Evolutionary conservation across 2,888 invertebrate genomes (phyloP), one percentile per base, ranked within the genome.

Genomic region (Diarsia rubi): DNA sequence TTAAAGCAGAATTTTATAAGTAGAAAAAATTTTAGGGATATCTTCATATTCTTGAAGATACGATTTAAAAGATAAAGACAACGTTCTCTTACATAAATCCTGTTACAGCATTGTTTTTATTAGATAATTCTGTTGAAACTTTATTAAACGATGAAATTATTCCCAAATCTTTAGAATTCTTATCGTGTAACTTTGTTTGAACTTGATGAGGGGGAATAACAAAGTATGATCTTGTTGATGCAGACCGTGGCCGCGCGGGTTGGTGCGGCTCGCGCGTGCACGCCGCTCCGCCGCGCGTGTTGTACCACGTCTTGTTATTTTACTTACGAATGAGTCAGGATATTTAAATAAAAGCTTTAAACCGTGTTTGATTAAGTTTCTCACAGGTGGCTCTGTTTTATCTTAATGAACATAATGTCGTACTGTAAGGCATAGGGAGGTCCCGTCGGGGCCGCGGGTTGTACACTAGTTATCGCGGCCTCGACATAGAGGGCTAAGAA

Each of bases 81-180:
- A 77, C n/a, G 44, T 64, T 11, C 70, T 52, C 49, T 54, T 66
- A 45, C 27, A n/a, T 49, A 72, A 84, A 69, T 52, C 62, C 12
- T 31, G 57, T 52, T 81, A 47, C 37, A 85, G 63, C 49, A 71
- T 85, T 72, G 63, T 85, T 85, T 68, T 69, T 67, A 72, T 82
- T 77, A 72, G 54, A 82, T 82, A 54, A 69, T 69, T 42, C 49
- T 63, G 69, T 60, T 60, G 66, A 44, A 82, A 81, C 49, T 66
- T 82, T 85, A 63, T 57, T 82, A 71, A 82, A 72, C 63, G 86
- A 64, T 69, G 47, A 31, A 72, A 76, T 54, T 42, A 54, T 69
- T 76, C 27, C 27, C 37, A 59, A 76, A 82, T 72, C 52, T 72
- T 85, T 57, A n/a, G 63, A 82, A 85, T 85, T 82, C 24, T 85